A percentile compares a stretch with the other conserved stretches of the same genome.
Evolutionary conservation across 2,113 vertebrate species (phyloP).

Genomic region (Macheiramphus alcinus): DNA sequence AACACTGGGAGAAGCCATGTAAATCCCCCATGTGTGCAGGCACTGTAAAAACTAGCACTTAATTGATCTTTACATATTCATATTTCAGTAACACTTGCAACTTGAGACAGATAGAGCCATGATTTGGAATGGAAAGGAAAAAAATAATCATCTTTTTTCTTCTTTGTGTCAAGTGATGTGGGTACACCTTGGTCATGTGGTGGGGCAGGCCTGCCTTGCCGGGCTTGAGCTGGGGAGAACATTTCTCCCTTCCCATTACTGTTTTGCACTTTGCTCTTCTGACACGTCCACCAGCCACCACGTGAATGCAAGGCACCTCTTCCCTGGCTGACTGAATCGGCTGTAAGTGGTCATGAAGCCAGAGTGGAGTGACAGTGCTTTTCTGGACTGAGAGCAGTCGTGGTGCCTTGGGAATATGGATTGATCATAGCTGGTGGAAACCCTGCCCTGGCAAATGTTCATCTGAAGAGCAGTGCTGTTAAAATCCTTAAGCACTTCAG

Average conservation of each 20-base stretch:
- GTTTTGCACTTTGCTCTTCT: not conserved
- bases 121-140: not conserved
- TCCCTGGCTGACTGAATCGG: not conserved
- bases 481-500: not conserved
- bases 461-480: not conserved
- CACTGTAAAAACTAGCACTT: not conserved
- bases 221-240: not conserved
- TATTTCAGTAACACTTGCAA: not conserved
- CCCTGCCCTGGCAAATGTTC: not conserved
- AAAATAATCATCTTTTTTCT: not conserved
- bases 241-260: not conserved
- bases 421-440: not conserved
- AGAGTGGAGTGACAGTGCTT: not conserved
- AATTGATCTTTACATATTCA: not conserved
- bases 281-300: too few relatives aligned
- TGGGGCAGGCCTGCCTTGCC: not conserved
- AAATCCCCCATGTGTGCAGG: not conserved
- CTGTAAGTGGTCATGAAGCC: not conserved
- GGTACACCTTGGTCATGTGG: not conserved
- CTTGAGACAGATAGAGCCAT: not conserved
- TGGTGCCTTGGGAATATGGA: not conserved
- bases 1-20: not conserved
- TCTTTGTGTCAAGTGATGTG: not conserved
- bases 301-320: not conserved
- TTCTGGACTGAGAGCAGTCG: not conserved